Conservation (phyloP, 1,140 invertebrate genomes). For the Archivesica marissinica region DNA sequence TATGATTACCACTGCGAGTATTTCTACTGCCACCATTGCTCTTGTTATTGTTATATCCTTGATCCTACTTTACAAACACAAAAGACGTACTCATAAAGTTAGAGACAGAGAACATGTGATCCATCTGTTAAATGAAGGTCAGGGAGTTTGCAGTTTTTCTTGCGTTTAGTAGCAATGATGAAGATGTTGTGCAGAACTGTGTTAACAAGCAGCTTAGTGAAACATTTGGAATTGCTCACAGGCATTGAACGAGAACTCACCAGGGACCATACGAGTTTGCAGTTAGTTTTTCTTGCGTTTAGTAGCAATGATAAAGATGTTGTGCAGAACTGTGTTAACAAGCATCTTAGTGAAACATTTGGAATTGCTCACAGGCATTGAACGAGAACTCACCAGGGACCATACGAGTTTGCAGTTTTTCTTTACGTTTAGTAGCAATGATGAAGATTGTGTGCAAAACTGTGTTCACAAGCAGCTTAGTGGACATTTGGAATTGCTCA, state of each 20-base stretch:
- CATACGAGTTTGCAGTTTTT: too few relatives aligned
- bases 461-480: background rate
- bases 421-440: conserved; percentile 5
- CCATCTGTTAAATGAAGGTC: background rate
- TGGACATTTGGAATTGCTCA: background rate
- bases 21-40: background rate
- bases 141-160: background rate
- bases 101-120: background rate
- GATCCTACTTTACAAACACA: background rate
- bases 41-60: background rate
- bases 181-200: background rate
- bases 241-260: conserved; percentile 7
- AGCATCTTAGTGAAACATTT: background rate
- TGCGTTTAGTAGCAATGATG: conserved; percentile 13
- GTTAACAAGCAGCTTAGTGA: background rate
- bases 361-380: background rate
- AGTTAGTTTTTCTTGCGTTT: conserved; percentile 10
- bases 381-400: conserved; percentile 12
- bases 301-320: conserved; percentile 21
- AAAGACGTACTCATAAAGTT: background rate
- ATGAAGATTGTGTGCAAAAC: conserved; percentile 7
- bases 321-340: background rate
- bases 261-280: too few relatives aligned
- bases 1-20: background rate
- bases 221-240: background rate